Evolutionary conservation across 1,140 invertebrate genomes (phyloP), one percentile per base, ranked within the genome.

Genomic region (Drosophila mauritiana): DNA sequence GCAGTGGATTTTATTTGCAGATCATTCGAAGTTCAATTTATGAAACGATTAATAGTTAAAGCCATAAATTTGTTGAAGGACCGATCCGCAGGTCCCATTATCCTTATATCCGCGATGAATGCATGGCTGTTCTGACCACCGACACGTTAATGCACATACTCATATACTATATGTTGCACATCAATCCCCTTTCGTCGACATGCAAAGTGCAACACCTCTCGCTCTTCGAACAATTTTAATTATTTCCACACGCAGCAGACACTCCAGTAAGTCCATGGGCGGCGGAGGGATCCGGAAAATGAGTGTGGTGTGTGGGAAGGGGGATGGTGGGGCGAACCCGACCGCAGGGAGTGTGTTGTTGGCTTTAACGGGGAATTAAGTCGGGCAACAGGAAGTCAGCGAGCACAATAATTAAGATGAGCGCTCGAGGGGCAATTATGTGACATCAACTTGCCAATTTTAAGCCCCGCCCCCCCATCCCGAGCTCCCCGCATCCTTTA

Each of bases 391-490:
- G 63, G 42, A 69, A 70, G 67, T 68, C 51, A 36, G 49, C 63
- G 36, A 69, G 67, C 67, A 56, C 63, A 55, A 68, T 70, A 70
- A 70, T 56, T 70, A 69, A 68, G 67, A 69, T 48, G 63, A 69
- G 63, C 64, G 67, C 51, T 70, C 63, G 49, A 55, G 67, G 67
- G 67, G 64, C 67, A 69, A 70, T 70, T 70, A 70, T 70, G 67
- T 56, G 67, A 70, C 67, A 70, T 70, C 64, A 56, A 57, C 67
- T 70, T 56, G 67, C 67, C 64, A 70, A 70, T 70, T 70, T 70
- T 36, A 27, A 20, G 0, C 20, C 20, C 20, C 2, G 20, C 27
- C 40, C 34, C 34, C 22, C 43, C 13, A n/a, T 40, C 34, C 15
- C 55, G 17, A 11, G 2, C 12, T 40, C 31, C 17, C 34, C 11